Percentiles rank a stretch among this genome's conserved stretches.
phyloP scores from a whole-genome alignment of 2,797 vertebrate genomes.

The Anguilla obscura region DNA sequence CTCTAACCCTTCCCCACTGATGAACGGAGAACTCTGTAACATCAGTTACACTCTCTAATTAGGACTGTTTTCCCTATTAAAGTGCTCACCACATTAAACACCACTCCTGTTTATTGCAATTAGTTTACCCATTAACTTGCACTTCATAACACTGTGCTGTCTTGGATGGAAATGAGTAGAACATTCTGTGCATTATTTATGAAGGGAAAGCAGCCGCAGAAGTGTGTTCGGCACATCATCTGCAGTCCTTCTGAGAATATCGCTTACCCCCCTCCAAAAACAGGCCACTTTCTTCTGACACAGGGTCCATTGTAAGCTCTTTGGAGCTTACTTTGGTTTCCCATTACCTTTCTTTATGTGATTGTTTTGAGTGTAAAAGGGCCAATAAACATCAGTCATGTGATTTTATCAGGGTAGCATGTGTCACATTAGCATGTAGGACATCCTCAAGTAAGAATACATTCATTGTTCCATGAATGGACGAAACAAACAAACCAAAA shows the following conservation, averaged over 20 bases:
- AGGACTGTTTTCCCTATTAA: conserved; percentile 84
- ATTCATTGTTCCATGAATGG: not conserved
- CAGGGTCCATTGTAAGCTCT: conserved; percentile 19
- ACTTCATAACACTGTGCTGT: conserved; percentile 74
- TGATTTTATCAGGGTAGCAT: not conserved
- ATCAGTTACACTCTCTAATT: conserved; percentile 87
- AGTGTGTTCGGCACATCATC: conserved; percentile 59
- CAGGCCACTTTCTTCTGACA: conserved; percentile 38
- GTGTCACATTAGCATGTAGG: not conserved
- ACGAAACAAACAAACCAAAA: conserved; percentile 9
- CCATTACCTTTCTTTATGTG: not conserved
- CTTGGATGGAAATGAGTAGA: conserved; percentile 75
- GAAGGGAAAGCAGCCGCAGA: conserved; percentile 58
- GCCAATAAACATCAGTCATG: not conserved
- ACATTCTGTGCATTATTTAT: conserved; percentile 76
- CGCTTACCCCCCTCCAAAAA: conserved; percentile 38
- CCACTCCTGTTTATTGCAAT: conserved; percentile 90
- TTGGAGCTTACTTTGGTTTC: not conserved
- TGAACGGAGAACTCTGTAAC: conserved; percentile 80
- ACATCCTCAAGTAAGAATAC: not conserved
- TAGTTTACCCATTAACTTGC: conserved; percentile 87
- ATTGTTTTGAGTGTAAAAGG: conserved; percentile 7
- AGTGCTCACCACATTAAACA: conserved; percentile 85
- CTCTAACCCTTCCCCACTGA: conserved; percentile 59
- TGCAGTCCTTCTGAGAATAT: conserved; percentile 42